Percentiles rank a stretch among this genome's conserved stretches.
Conservation (phyloP, 2,113 vertebrate species). For the Hydrolagus affinis region DNA sequence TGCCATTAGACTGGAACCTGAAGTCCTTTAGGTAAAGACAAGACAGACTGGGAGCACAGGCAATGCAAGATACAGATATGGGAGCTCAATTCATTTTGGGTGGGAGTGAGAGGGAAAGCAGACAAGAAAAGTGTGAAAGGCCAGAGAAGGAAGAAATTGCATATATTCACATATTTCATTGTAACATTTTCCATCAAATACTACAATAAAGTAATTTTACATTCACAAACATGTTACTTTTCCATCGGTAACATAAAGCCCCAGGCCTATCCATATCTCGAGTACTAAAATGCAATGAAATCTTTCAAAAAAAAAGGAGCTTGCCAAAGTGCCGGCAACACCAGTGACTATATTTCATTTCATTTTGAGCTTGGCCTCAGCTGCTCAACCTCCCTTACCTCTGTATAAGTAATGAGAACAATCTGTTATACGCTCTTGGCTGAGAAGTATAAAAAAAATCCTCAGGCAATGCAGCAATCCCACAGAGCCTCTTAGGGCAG, state of each 20-base stretch:
- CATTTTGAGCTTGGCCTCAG: not conserved
- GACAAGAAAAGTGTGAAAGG: too few relatives aligned
- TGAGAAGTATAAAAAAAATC: not conserved
- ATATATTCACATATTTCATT: too few relatives aligned
- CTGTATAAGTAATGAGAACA: constrained; percentile 4
- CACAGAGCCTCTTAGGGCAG: not conserved
- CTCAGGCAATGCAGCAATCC: constrained; percentile 5
- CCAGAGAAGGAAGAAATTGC: too few relatives aligned
- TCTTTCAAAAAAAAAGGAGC: not conserved
- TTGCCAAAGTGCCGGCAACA: not conserved
- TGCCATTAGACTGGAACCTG: too few relatives aligned
- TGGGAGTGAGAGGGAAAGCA: not conserved
- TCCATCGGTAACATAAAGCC: not conserved
- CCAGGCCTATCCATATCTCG: not conserved
- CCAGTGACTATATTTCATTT: not conserved
- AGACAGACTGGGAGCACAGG: not conserved
- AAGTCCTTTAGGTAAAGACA: not conserved
- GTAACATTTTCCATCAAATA: not conserved
- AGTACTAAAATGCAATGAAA: not conserved
- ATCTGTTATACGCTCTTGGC: not conserved
- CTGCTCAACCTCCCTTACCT: constrained; percentile 12
- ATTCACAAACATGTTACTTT: not conserved
- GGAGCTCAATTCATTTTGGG: not conserved
- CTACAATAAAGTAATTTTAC: not conserved
- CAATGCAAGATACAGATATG: not conserved